Evolutionary conservation across 2,797 vertebrate species (phyloP).

Genomic region (Lateolabrax maculatus): DNA sequence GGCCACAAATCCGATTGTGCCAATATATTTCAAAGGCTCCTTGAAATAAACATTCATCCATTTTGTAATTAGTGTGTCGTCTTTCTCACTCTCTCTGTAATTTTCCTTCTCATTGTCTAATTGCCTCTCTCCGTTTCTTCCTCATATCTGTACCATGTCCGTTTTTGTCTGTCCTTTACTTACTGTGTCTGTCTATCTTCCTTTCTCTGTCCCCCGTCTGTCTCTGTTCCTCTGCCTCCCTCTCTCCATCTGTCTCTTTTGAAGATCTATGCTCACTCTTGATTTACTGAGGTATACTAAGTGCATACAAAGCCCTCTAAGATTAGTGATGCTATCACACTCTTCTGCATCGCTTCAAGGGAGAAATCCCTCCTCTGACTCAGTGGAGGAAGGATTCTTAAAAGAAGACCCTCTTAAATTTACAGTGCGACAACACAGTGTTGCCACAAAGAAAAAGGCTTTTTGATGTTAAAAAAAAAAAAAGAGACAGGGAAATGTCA

Average conservation of each 20-base stretch:
- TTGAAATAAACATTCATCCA: conserved; percentile 27
- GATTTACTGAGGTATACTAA: conserved; percentile 69
- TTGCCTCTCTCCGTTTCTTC: conserved; percentile 16
- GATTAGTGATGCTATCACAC: conserved; percentile 68
- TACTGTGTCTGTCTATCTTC: conserved; percentile 9
- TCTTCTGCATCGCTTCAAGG: conserved; percentile 57
- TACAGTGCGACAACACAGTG: background rate
- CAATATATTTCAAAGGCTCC: conserved; percentile 27
- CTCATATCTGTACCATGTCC: conserved; percentile 26
- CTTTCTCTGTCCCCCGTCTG: conserved; percentile 33
- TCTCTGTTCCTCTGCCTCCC: conserved; percentile 31
- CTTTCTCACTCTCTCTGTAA: conserved; percentile 16
- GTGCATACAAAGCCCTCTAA: conserved; percentile 63
- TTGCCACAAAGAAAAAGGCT: conserved; percentile 20
- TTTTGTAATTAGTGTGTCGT: conserved; percentile 29
- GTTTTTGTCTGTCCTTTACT: background rate
- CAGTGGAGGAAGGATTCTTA: conserved; percentile 15
- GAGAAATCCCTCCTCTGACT: conserved; percentile 47
- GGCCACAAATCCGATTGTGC: background rate
- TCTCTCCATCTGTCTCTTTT: conserved; percentile 50
- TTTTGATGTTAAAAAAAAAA: conserved; percentile 39
- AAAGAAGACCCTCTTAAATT: conserved; percentile 38
- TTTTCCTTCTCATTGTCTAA: conserved; percentile 28
- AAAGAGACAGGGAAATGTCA: conserved; percentile 29
- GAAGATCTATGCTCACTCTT: conserved; percentile 59